Evolutionary conservation across 2,113 vertebrate species (phyloP).

Genomic region (Boleophthalmus pectinirostris): DNA sequence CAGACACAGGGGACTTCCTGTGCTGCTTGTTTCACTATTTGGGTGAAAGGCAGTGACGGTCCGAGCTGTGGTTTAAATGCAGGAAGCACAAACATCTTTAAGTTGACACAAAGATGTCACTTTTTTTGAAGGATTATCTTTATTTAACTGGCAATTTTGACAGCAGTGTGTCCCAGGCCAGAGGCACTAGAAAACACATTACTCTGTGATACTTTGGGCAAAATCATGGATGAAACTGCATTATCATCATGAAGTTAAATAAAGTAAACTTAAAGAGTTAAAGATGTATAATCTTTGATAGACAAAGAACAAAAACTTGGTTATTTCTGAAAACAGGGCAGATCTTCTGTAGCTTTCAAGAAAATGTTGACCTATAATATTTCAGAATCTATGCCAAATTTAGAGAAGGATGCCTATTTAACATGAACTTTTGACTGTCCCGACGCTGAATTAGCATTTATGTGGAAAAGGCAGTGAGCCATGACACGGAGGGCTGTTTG

Average conservation of each 20-base stretch:
- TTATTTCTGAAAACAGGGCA: background rate
- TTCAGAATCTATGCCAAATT: no score
- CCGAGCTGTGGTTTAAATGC: slow-evolving; percentile 10
- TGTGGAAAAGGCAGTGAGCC: slow-evolving; percentile 2
- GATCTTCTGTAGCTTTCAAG: background rate
- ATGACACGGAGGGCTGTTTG: slow-evolving; percentile 18
- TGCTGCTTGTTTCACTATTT: background rate
- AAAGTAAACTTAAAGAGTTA: background rate
- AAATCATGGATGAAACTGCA: slow-evolving; percentile 9
- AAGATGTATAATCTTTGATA: background rate
- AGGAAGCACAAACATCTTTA: slow-evolving; percentile 35
- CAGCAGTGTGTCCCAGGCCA: background rate
- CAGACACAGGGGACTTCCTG: slow-evolving; percentile 3
- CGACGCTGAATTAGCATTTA: slow-evolving; percentile 27
- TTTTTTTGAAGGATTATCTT: slow-evolving; percentile 17
- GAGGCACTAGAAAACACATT: slow-evolving; percentile 9
- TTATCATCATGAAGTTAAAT: background rate
- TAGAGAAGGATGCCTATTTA: background rate
- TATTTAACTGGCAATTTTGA: slow-evolving; percentile 30
- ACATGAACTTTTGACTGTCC: slow-evolving; percentile 11
- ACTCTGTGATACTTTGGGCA: background rate
- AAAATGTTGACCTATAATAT: background rate
- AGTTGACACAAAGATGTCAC: background rate
- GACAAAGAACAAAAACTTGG: background rate
- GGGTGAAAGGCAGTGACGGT: background rate